phyloP scores from a whole-genome alignment of 1,140 invertebrate genomes.

The Archegozetes longisetosus region DNA sequence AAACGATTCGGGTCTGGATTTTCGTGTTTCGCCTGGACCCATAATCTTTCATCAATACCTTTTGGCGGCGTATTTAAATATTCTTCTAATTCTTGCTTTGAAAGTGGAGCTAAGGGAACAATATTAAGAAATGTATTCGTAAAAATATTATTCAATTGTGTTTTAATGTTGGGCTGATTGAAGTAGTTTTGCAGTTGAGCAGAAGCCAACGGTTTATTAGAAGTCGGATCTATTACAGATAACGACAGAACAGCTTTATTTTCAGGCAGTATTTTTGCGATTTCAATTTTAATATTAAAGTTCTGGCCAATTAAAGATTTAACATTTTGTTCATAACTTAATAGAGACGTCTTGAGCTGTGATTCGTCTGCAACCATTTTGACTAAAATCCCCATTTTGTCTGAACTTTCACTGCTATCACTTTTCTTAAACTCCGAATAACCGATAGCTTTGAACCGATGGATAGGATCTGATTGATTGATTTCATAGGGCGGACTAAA shows the following conservation, averaged over 20 bases:
- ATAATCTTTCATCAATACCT: conserved; percentile 36
- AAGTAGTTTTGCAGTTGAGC: conserved; percentile 12
- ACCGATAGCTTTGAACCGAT: conserved; percentile 18
- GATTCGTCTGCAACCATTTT: conserved; percentile 7
- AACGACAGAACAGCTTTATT: conserved; percentile 15
- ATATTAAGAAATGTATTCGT: conserved; percentile 12
- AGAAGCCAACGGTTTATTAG: conserved; percentile 13
- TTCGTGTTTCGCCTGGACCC: conserved; percentile 67
- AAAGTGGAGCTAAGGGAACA: conserved; percentile 16
- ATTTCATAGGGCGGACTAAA: conserved; percentile 57
- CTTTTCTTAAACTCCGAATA: conserved; percentile 11
- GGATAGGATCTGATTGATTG: conserved; percentile 25
- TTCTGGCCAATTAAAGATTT: conserved; percentile 14
- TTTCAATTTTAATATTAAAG: conserved; percentile 15
- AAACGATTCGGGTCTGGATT: conserved; percentile 77
- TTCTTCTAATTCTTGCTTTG: conserved; percentile 51
- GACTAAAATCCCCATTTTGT: conserved; percentile 15
- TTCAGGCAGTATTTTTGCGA: conserved; percentile 15
- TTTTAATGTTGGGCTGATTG: conserved; percentile 14
- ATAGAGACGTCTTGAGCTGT: conserved; percentile 11
- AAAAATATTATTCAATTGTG: conserved; percentile 16
- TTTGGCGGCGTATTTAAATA: conserved; percentile 75
- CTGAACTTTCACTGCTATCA: not conserved
- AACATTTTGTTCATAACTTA: conserved; percentile 17
- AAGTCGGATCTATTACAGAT: conserved; percentile 12